Base-by-base conservation (phyloP, 2,888 invertebrate genomes). In the Ennomos quercinarius region DNA sequence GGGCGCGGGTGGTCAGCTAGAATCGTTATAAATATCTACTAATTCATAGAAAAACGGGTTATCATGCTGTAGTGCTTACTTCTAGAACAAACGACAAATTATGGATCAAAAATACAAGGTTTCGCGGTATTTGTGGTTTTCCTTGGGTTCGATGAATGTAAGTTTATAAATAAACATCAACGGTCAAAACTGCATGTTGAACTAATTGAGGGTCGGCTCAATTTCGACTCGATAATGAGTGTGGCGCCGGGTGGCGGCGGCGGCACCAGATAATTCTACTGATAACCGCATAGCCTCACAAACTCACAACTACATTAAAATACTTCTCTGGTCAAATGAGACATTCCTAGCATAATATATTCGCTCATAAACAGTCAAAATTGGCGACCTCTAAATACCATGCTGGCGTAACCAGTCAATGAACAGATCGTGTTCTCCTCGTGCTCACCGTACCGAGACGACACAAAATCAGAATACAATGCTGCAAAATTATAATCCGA, bases 381-480 rank as follows among this genome's bases (percentile, higher is more conserved):
- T 63, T 57, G 55, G 70, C 68, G 80, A 83, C 80, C 80, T 83
- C 72, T 80, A 71, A 69, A 73, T 74, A 74, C 71, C 68, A 71
- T 71, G 68, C 70, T 66, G 71, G 72, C 73, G 74, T 77, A 77
- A 74, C 49, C 47, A 65, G 59, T 36, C 27, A 49, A 34, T 42
- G 42, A 51, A 50, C 37, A 17, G 34, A 4, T 27, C 27, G 59
- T 73, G 71, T 76, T 76, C n/a, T n/a, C 80, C 83, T 72, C 70
- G 63, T 59, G 73, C 58, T 76, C 83, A 80, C 73, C 78, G 81
- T 87, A 83, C 75, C 86, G 86, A 74, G 81, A 83, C 88, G 72
- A 79, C 71, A 79, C 75, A 78, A 77, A 80, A 80, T 83, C 74
- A 72, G 77, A 83, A 86, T 80, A 87, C 82, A 87, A 86, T 83